Base-by-base conservation (phyloP, 2,888 invertebrate genomes). In the Oscheius sp. region DNA sequence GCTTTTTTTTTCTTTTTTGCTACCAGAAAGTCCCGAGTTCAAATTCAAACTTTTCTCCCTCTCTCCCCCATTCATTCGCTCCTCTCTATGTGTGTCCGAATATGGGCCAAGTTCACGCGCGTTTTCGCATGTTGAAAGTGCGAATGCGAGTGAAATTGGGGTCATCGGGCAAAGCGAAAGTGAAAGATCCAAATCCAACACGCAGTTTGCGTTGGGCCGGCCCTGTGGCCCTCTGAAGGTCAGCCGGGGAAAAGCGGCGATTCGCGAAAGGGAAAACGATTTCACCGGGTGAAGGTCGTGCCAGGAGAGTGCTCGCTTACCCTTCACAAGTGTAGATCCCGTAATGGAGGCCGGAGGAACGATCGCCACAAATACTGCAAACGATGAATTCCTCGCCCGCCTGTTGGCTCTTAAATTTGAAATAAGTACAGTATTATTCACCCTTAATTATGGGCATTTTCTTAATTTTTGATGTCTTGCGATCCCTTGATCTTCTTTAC, bases 251-350 rank as follows among this genome's bases (percentile, higher is more conserved):
- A 53, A 33, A 15, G 57, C 33, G 29, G 31, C n/a, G 64, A 50
- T 34, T 12, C 23, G 64, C 17, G 50, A 64, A 50, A 64, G 48
- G n/a, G 46, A 46, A n/a, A 34, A 34, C 20, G 34, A 64, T 64
- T 64, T 64, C 48, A 34, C 46, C 29, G 20, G 45, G 42, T 45
- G 42, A 61, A 45, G 45, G 61, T 27, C 42, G 25, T 25, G 8
- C 39, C 5, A 12, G 17, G 61, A 58, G 23, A 45, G 55, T 31
- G 29, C 27, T 17, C 10, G 80, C 90, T 89, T 88, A 92, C 90
- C 97, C 97, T 89, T 97, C 97, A 89, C 97, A 97, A 69, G 97
- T 97, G 87, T 96, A 96, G 88, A 97, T 96, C 75, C 97, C 97
- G 87, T 97, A 97, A 88, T 97, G 97, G 69, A 97, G 90, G 33